Evolutionary conservation across 2,797 vertebrate genomes (phyloP), one percentile per base, ranked within the genome.

Genomic region (Silurus aristotelis): DNA sequence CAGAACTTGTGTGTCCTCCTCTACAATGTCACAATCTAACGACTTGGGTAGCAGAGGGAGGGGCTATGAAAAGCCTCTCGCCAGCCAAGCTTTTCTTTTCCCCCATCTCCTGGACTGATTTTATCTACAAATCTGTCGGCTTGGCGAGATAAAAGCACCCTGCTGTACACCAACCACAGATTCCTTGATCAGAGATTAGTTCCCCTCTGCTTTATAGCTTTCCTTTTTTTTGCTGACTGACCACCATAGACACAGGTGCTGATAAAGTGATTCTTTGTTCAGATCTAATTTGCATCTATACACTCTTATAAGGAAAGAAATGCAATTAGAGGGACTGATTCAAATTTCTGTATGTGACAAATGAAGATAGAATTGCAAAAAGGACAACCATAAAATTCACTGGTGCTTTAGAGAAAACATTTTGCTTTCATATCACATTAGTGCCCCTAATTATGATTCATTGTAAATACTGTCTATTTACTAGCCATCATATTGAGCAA

Each of bases 201-300:
- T 83, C 58, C 68, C 43, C 63, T 61, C 55, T 67, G 68, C 78
- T 83, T 84, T 89, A 75, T 78, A 83, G 48, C 63, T 71, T 88
- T 85, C 72, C 46, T 46, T 87, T 89, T 84, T 86, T 86, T 83
- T 93, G 94, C 94, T 89, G 94, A 94, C 94, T 92, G 94, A 94
- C 92, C 92, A 87, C 83, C 83, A 73, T 63, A 87, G 91, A 92
- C 90, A 88, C 73, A 81, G 85, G 20, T 90, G 93, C 93, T 93
- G 92, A 94, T 91, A 93, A 83, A 88, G 89, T 84, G 77, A 83
- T 93, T 89, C 89, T 92, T 92, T 94, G 92, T 94, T 92, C 91
- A 77, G 90, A 91, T 87, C 89, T 89, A 88, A 88, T 78, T 88
- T 87, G 87, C 80, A 84, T 89, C 87, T 89, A 80, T 83, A 83